Evolutionary conservation across 2,797 vertebrate species (phyloP).

Genomic region (Moxostoma hubbsi): DNA sequence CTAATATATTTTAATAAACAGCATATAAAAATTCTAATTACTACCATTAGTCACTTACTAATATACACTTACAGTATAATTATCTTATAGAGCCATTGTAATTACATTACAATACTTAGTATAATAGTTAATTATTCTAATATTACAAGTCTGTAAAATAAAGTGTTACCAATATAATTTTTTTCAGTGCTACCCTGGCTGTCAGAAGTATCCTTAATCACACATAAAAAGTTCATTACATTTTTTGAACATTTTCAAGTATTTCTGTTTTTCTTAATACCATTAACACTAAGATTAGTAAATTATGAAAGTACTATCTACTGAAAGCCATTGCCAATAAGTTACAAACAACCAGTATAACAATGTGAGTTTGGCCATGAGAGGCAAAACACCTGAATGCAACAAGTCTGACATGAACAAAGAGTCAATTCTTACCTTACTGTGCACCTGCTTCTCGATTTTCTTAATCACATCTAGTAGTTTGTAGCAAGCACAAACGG

Average conservation of each 20-base stretch:
- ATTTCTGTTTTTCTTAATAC: not conserved
- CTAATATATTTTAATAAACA: not conserved
- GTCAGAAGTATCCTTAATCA: not conserved
- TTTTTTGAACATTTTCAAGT: not conserved
- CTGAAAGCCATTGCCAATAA: not conserved
- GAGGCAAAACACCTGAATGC: not conserved
- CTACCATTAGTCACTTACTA: too few species aligned
- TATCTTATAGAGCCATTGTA: too few species aligned
- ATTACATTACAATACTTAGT: too few species aligned
- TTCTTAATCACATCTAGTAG: constrained; percentile 44
- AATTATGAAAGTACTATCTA: not conserved
- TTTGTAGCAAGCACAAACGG: constrained; percentile 50
- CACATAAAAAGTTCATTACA: not conserved
- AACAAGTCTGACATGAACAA: not conserved
- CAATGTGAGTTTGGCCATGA: constrained; percentile 7
- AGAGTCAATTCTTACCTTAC: constrained; percentile 9
- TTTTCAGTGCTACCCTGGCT: not conserved
- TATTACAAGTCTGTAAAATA: not conserved
- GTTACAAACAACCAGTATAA: not conserved
- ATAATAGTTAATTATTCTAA: too few species aligned
- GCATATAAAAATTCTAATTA: not conserved
- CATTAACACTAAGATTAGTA: not conserved
- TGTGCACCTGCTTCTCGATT: not conserved
- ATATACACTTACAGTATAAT: too few species aligned
- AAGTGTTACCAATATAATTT: not conserved